Evolutionary conservation across 2,797 vertebrate species (phyloP), one percentile per base, ranked within the genome.

Genomic region (Heterohyrax brucei): DNA sequence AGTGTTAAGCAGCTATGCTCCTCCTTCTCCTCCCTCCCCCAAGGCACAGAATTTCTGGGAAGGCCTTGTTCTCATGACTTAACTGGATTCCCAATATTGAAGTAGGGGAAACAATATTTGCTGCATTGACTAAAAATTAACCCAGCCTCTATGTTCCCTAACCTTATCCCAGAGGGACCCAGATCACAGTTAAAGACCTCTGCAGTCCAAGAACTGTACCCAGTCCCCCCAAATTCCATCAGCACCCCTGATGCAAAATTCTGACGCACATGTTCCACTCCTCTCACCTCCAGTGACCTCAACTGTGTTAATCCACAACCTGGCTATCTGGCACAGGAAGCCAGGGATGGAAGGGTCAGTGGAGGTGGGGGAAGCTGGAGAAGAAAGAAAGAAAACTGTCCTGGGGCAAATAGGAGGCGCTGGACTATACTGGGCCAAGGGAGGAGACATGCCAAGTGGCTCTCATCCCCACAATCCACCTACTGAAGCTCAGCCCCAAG

Each of bases 101-200:
- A 95, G 92, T 10, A 79, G 28, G n/a, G 91, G 92, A 66, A 89
- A 95, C 70, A 93, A 85, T 97, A 94, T 98, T 97, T 97, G 96
- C 96, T 97, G 92, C 91, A 0, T 46, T 83, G 72, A 95, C 93
- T 97, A 97, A 98, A 97, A 96, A 97, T 98, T 98, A 98, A 98
- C 96, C 93, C 87, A 79, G 92, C 4, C 64, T 90, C 73, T 79
- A 46, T 95, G 89, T 88, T 95, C 92, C 75, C 95, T 95, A 92
- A 77, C 66, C 56, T 95, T 86, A 88, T 96, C 90, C 95, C 72
- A 4, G 84, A 59, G 89, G 66, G 86, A 95, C 87, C 83, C 39
- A 68, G 48, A 59, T 70, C 81, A 89, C 70, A 70, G 75, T 21
- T 83, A 92, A 44, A 4, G 86, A 96, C 61, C 93, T 84, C 83